phyloP scores from a whole-genome alignment of 2,113 vertebrate genomes.

The Isurus oxyrinchus region DNA sequence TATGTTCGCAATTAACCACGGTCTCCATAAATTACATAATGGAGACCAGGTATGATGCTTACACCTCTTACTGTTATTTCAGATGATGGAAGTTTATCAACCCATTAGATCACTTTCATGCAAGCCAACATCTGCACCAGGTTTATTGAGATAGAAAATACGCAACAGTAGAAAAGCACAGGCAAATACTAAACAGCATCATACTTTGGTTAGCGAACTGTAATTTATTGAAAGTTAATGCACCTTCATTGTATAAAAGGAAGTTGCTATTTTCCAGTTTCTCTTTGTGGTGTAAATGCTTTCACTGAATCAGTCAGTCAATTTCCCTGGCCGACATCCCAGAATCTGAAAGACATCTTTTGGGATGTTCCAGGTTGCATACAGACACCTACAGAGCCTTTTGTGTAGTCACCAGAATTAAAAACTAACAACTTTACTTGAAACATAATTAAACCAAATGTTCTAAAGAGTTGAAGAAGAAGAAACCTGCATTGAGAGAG shows the following conservation, averaged over 20 bases:
- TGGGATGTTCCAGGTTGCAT: background rate
- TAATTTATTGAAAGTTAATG: no score
- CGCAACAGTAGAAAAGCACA: background rate
- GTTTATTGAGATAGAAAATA: background rate
- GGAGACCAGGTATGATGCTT: background rate
- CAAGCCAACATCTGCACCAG: background rate
- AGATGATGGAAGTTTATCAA: background rate
- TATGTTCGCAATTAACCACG: background rate
- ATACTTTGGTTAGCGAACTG: background rate
- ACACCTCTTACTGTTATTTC: background rate
- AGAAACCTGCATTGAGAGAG: background rate
- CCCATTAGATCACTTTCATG: background rate
- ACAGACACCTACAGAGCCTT: background rate
- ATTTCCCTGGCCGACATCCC: background rate
- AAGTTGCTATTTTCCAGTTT: background rate
- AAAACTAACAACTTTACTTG: background rate
- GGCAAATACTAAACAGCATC: background rate
- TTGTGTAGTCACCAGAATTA: constrained; percentile 2
- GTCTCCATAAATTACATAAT: background rate
- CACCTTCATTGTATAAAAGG: background rate
- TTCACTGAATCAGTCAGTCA: background rate
- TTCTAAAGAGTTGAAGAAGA: background rate
- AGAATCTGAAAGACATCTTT: background rate
- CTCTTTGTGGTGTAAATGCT: background rate
- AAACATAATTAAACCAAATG: background rate